These are phyloP conservation scores for Camponotus fellah DNA, from an alignment of 2,888 invertebrate genomes.

Conservation along the genomic window DNA sequence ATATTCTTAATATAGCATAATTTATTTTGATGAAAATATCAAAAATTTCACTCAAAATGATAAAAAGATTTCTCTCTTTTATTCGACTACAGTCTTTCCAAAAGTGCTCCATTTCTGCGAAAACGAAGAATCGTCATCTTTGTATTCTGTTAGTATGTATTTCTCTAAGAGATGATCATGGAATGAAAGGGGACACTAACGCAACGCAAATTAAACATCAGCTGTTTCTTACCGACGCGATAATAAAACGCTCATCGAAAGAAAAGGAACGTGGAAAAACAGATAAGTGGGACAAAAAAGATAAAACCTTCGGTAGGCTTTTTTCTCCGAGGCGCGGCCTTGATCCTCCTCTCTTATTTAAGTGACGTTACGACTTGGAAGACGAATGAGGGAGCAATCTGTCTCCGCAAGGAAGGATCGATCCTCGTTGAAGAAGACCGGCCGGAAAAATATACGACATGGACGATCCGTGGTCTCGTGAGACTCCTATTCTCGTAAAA, in stretches of 20 bases:
- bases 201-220: conserved; percentile 50
- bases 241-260: conserved; percentile 50
- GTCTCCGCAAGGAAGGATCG: conserved; percentile 57
- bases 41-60: not conserved
- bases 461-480: not conserved
- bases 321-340: conserved; percentile 47
- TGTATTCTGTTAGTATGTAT: conserved; percentile 29
- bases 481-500: not conserved
- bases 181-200: conserved; percentile 3
- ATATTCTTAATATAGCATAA: not conserved
- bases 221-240: not conserved
- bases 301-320: conserved; percentile 50
- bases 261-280: conserved; percentile 19
- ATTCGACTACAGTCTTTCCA: not conserved
- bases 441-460: conserved; percentile 26
- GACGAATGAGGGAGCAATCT: conserved; percentile 63
- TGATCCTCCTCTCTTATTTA: conserved; percentile 67
- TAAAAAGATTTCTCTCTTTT: not conserved
- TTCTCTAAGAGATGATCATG: not conserved
- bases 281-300: conserved; percentile 30
- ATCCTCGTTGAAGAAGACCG: conserved; percentile 43
- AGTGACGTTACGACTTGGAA: conserved; percentile 63
- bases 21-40: not conserved
- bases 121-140: not conserved
- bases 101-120: too few relatives aligned